Conservation (phyloP, 2,888 invertebrate genomes). For the Pachydiplax longipennis region DNA sequence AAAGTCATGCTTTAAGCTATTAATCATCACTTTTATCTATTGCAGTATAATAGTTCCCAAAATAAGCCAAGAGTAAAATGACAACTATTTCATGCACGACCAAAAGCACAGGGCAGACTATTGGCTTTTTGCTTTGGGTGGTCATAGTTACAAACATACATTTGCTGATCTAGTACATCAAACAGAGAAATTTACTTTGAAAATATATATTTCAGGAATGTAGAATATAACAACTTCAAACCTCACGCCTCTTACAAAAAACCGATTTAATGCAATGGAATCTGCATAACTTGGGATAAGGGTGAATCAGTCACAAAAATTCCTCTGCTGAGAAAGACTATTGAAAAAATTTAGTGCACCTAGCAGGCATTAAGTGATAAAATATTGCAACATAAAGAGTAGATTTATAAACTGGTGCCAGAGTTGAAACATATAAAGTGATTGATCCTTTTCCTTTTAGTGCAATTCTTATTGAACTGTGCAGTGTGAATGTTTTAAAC, state of each 20-base stretch:
- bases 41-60: neutral
- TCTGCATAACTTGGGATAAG: no score
- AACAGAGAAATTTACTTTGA: neutral
- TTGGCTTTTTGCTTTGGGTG: neutral
- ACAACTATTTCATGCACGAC: neutral
- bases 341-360: neutral
- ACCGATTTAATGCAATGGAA: no score
- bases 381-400: neutral
- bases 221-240: no score
- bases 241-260: no score
- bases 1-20: slow-evolving; percentile 4
- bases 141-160: neutral
- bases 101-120: slow-evolving; percentile 17
- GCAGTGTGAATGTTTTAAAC: neutral
- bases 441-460: slow-evolving; percentile 1
- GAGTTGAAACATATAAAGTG: neutral
- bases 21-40: neutral
- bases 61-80: slow-evolving; percentile 9
- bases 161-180: neutral
- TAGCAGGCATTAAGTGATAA: neutral
- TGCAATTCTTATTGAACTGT: neutral
- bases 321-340: neutral
- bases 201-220: neutral
- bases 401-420: neutral
- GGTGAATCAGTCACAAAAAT: neutral